Conservation (phyloP, 2,888 invertebrate genomes). For the Choristoneura rosaceana region DNA sequence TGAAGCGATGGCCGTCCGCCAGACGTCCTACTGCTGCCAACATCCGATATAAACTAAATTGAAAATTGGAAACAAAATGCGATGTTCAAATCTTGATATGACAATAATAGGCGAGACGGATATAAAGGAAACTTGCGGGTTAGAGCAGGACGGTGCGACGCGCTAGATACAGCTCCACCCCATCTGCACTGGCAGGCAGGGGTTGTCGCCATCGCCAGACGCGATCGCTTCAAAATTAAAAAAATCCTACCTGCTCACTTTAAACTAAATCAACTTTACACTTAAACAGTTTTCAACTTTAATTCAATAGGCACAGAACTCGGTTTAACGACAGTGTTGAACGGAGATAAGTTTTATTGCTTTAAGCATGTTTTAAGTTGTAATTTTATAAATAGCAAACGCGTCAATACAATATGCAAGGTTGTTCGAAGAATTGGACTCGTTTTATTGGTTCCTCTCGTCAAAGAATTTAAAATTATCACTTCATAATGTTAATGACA, state of each 20-base stretch:
- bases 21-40: conserved; percentile 81
- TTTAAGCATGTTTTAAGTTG: conserved; percentile 63
- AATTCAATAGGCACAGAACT: conserved; percentile 51
- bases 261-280: conserved; percentile 55
- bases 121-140: conserved; percentile 60
- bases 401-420: conserved; percentile 80
- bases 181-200: conserved; percentile 74
- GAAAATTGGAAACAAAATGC: conserved; percentile 85
- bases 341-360: conserved; percentile 61
- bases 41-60: conserved; percentile 85
- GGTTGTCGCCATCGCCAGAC: conserved; percentile 77
- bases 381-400: conserved; percentile 82
- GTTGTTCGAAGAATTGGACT: conserved; percentile 76
- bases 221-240: conserved; percentile 77
- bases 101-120: conserved; percentile 83
- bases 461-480: conserved; percentile 61
- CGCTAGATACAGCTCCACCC: conserved; percentile 80
- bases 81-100: conserved; percentile 84
- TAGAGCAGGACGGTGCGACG: conserved; percentile 62
- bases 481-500: conserved; percentile 4
- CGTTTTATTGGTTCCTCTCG: conserved; percentile 70
- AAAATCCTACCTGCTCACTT: conserved; percentile 73
- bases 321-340: conserved; percentile 49
- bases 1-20: conserved; percentile 71
- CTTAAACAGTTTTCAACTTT: conserved; percentile 65